A percentile compares a stretch with the other conserved stretches of the same genome.
Conservation (phyloP, 2,113 vertebrate genomes). For the Panthera tigris region DNA sequence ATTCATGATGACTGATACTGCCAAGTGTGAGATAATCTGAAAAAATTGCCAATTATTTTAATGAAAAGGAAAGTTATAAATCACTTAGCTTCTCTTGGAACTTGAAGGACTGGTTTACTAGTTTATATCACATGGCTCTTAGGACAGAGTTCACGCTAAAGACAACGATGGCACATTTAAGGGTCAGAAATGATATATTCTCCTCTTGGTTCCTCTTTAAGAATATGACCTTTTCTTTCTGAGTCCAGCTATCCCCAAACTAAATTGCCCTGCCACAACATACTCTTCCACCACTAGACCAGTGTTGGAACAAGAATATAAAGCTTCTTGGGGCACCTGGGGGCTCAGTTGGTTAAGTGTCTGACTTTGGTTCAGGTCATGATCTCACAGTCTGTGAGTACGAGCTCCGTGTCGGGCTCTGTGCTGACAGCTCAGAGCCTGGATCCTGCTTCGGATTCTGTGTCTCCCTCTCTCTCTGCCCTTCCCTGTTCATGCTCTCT, state of each 20-base stretch:
- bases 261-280: not conserved
- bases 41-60: not conserved
- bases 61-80: not conserved
- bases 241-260: not conserved
- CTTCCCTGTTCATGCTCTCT: too few relatives aligned
- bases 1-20: not conserved
- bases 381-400: too few relatives aligned
- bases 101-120: not conserved
- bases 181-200: not conserved
- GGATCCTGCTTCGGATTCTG: too few relatives aligned
- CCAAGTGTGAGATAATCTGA: not conserved
- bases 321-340: not conserved
- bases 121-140: not conserved
- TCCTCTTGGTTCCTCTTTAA: not conserved
- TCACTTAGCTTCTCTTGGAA: slow-evolving; percentile 17
- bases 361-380: too few relatives aligned
- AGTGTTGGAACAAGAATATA: not conserved
- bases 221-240: not conserved
- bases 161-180: not conserved
- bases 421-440: too few relatives aligned
- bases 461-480: too few relatives aligned
- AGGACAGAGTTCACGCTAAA: not conserved
- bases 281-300: not conserved
- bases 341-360: too few relatives aligned
- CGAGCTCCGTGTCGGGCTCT: too few relatives aligned